Evolutionary conservation across 1,140 invertebrate species (phyloP).

Genomic region (Steinernema feltiae): DNA sequence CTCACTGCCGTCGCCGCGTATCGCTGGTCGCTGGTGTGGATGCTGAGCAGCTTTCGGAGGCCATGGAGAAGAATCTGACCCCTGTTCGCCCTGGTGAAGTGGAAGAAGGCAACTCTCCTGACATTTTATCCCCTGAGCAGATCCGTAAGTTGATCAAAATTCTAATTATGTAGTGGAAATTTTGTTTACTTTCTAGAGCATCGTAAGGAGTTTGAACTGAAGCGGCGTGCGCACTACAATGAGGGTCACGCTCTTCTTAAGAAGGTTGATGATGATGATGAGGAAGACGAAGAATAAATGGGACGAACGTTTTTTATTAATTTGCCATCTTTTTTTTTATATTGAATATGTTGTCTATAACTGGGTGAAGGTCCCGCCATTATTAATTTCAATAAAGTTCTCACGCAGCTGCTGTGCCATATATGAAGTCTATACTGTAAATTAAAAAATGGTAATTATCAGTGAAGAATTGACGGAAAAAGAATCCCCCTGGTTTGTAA

Average conservation of each 20-base stretch:
- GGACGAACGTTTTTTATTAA: too few species aligned
- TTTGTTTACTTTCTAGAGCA: constrained; percentile 28
- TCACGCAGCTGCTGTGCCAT: too few species aligned
- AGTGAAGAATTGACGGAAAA: too few species aligned
- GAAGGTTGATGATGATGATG: too few species aligned
- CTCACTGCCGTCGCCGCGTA: constrained; percentile 44
- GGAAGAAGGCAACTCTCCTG: constrained; percentile 2
- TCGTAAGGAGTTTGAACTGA: constrained; percentile 62
- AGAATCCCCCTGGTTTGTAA: too few species aligned
- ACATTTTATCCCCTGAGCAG: constrained; percentile 39
- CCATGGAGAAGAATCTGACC: neutral
- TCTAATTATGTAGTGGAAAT: constrained; percentile 34
- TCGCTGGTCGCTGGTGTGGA: constrained; percentile 53
- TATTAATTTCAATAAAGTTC: too few species aligned
- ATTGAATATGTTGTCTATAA: too few species aligned
- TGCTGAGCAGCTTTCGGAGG: constrained; percentile 46
- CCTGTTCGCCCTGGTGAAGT: constrained; percentile 17
- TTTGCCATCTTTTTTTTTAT: too few species aligned
- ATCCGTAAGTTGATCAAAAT: constrained; percentile 26
- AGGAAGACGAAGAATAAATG: neutral
- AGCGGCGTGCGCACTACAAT: constrained; percentile 91
- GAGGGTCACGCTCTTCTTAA: constrained; percentile 66
- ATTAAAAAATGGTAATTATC: too few species aligned
- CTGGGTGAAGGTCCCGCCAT: too few species aligned
- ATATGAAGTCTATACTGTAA: too few species aligned